Percentiles rank a stretch among this genome's conserved stretches.
Conservation (phyloP, 2,113 vertebrate genomes). For the Hyperopisus bebe region DNA sequence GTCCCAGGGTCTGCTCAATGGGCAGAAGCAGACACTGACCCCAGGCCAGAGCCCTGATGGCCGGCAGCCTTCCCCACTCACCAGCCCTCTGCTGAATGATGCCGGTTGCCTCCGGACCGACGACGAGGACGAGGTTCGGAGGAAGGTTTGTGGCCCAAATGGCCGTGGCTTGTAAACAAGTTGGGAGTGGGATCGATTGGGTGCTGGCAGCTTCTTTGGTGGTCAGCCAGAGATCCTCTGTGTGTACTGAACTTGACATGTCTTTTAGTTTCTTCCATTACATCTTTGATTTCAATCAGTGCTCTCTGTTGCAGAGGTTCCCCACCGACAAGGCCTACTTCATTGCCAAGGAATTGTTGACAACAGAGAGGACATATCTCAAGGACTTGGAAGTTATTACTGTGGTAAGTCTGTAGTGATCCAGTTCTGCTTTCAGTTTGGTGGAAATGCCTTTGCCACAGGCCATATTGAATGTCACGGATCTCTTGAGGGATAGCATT, state of each 20-base stretch:
- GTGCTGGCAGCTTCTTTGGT: neutral
- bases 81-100: constrained; percentile 81
- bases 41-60: constrained; percentile 71
- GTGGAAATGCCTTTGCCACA: neutral
- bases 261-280: neutral
- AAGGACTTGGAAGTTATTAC: constrained; percentile 92
- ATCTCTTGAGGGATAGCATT: neutral
- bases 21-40: constrained; percentile 56
- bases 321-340: constrained; percentile 90
- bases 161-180: neutral
- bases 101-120: constrained; percentile 73
- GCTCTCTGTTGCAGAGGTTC: constrained; percentile 68
- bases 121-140: constrained; percentile 81
- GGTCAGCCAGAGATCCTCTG: neutral
- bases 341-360: constrained; percentile 86
- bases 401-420: constrained; percentile 55
- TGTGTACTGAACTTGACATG: neutral
- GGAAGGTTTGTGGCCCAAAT: constrained; percentile 66
- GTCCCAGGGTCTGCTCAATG: constrained; percentile 60
- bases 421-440: neutral
- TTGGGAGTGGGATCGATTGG: neutral
- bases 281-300: neutral
- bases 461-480: neutral
- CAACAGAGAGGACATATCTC: constrained; percentile 86
- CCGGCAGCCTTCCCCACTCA: constrained; percentile 75